Base-by-base conservation (phyloP, 2,113 vertebrate genomes). In the Nannospalax galili region DNA sequence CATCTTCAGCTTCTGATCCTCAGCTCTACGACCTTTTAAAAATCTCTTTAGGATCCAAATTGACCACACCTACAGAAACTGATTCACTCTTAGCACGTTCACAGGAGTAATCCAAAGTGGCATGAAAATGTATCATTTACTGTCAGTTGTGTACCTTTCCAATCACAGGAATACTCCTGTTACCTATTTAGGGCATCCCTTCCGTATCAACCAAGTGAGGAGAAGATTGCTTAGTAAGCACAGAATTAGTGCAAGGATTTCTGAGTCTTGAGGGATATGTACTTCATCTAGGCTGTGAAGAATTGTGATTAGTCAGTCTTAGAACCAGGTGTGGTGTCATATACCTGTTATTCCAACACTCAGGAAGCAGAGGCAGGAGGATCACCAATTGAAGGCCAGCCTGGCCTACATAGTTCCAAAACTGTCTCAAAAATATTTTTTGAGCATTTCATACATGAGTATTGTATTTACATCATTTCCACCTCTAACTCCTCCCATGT, bases 191-290 rank as follows among this genome's bases (percentile, higher is more conserved):
- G 1, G 56, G 20, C 64, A 52, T 20, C 15, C 24, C 17, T 88
- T 91, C 70, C 42, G 1, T 91, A 42, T 85, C 72, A 95, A 26
- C 52, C 64, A 92, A 58, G 32, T 52, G 70, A 84, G 79, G 79
- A 87, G 35, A 75, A 91, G 65, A n/a, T 95, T 96, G 52, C 42
- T 90, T 96, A 64, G 62, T 91, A 94, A 89, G 35, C 78, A 91
- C 42, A 85, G 77, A 77, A 56, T 87, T 42, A 32, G 35, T 9
- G 0, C 87, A 85, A 77, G 90, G 85, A 84, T 81, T 79, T 56
- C 11, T 92, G 67, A 93, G 74, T 90, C 93, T 93, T 87, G 26
- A 88, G 90, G 67, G 85, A 84, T 72, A 67, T 35, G 84, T 94
- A 87, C 58, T 91, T 96, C 62, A 69, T 92, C 62, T 75, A 92